A percentile compares a stretch with the other conserved stretches of the same genome.
phyloP scores from a whole-genome alignment of 2,888 invertebrate species.

The Cryptops parisi region DNA sequence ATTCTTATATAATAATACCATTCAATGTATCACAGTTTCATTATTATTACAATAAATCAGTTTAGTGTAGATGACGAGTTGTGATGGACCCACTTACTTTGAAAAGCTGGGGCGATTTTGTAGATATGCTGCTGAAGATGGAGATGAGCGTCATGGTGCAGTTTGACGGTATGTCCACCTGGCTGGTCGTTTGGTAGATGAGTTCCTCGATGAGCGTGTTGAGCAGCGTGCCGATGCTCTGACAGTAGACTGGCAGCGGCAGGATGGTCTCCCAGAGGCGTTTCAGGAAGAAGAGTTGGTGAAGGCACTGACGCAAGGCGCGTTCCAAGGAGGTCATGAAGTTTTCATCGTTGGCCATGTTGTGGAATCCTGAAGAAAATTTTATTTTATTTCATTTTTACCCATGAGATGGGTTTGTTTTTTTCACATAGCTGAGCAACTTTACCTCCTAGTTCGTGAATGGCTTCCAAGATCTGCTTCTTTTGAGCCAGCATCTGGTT shows the following conservation, averaged over 20 bases:
- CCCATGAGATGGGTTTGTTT: too few relatives aligned
- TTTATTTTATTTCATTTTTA: too few relatives aligned
- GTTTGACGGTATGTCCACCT: constrained; percentile 73
- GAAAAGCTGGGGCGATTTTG: constrained; percentile 57
- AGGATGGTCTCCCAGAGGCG: constrained; percentile 80
- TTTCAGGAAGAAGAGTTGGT: constrained; percentile 67
- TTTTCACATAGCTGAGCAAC: too few relatives aligned
- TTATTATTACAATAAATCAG: background rate
- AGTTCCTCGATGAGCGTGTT: constrained; percentile 53
- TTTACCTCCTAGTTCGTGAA: constrained; percentile 56
- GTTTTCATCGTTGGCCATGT: constrained; percentile 26
- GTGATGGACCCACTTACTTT: constrained; percentile 38
- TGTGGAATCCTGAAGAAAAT: too few relatives aligned
- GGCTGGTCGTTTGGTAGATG: constrained; percentile 33
- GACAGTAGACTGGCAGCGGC: constrained; percentile 58
- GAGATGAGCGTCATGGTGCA: constrained; percentile 65
- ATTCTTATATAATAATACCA: background rate
- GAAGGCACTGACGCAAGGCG: constrained; percentile 57
- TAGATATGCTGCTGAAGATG: constrained; percentile 53
- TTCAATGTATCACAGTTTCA: background rate
- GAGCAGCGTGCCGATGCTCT: constrained; percentile 49
- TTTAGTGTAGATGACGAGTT: too few relatives aligned
- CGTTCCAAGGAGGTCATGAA: constrained; percentile 25
- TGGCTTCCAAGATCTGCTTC: constrained; percentile 56
- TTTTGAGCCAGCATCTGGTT: constrained; percentile 60